Evolutionary conservation across 2,888 invertebrate genomes (phyloP).

Genomic region (Nemoura dubitans): DNA sequence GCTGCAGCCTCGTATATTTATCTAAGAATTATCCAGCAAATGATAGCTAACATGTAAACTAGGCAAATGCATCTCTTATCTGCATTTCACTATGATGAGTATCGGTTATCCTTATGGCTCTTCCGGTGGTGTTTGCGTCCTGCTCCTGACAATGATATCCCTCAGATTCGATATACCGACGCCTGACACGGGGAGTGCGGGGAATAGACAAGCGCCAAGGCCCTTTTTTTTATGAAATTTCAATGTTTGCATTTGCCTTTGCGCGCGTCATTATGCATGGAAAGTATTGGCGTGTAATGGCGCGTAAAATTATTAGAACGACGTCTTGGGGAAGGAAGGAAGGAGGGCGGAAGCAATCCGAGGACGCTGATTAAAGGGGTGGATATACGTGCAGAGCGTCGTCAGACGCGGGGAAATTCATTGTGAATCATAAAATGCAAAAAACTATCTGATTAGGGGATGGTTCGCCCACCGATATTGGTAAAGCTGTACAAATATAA

Average conservation of each 20-base stretch:
- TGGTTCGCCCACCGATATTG: not conserved
- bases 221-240: constrained; percentile 22
- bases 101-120: no score
- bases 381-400: not conserved
- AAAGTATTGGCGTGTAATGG: constrained; percentile 45
- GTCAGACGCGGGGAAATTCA: not conserved
- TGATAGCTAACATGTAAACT: not conserved
- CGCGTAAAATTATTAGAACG: constrained; percentile 48
- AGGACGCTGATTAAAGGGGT: constrained; percentile 22
- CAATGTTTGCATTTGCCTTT: constrained; percentile 37
- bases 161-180: not conserved
- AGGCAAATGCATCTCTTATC: no score
- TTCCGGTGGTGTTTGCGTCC: no score
- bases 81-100: no score
- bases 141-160: no score
- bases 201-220: not conserved
- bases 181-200: not conserved
- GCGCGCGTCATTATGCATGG: constrained; percentile 8
- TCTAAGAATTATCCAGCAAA: not conserved
- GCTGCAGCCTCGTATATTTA: not conserved
- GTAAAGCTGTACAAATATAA: not conserved
- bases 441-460: not conserved
- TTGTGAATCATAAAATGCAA: not conserved
- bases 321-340: constrained; percentile 18
- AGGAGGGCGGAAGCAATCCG: not conserved